Percentiles rank a stretch among this genome's conserved stretches.
Evolutionary conservation across 2,888 invertebrate species (phyloP).

Genomic region (Drosophila crucigera): DNA sequence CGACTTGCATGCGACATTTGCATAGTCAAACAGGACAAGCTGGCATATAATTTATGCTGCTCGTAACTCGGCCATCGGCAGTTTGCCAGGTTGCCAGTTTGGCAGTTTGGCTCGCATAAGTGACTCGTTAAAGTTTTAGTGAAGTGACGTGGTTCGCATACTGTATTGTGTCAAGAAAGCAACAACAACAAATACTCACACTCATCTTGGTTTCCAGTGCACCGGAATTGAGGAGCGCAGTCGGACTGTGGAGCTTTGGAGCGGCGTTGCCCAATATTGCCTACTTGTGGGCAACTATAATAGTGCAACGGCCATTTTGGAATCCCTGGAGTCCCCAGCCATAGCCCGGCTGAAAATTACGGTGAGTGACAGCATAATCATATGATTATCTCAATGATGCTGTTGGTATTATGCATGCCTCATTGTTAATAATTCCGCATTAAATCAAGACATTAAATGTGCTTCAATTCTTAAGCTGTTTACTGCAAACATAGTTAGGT

Average conservation of each 20-base stretch:
- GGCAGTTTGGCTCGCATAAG: constrained; percentile 37
- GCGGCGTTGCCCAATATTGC: constrained; percentile 85
- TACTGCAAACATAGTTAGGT: background rate
- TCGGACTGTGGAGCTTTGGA: constrained; percentile 85
- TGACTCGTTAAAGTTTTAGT: constrained; percentile 61
- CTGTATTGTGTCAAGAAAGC: constrained; percentile 35
- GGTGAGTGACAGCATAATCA: constrained; percentile 68
- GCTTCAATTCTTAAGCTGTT: background rate
- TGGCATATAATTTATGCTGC: constrained; percentile 68
- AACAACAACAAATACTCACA: constrained; percentile 28
- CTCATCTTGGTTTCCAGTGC: constrained; percentile 70
- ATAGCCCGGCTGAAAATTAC: constrained; percentile 85
- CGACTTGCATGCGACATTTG: constrained; percentile 16
- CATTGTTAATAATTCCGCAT: background rate
- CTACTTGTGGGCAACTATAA: constrained; percentile 85
- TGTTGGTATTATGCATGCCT: background rate
- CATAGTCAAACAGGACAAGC: constrained; percentile 14
- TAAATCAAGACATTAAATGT: background rate
- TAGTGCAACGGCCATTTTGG: constrained; percentile 85
- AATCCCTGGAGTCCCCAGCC: constrained; percentile 85
- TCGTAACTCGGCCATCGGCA: constrained; percentile 63
- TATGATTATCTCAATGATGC: background rate
- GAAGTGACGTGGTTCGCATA: constrained; percentile 61
- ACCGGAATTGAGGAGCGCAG: constrained; percentile 84
- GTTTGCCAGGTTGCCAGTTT: constrained; percentile 59